phyloP scores from a whole-genome alignment of 2,888 invertebrate species.

The Latheticus oryzae region DNA sequence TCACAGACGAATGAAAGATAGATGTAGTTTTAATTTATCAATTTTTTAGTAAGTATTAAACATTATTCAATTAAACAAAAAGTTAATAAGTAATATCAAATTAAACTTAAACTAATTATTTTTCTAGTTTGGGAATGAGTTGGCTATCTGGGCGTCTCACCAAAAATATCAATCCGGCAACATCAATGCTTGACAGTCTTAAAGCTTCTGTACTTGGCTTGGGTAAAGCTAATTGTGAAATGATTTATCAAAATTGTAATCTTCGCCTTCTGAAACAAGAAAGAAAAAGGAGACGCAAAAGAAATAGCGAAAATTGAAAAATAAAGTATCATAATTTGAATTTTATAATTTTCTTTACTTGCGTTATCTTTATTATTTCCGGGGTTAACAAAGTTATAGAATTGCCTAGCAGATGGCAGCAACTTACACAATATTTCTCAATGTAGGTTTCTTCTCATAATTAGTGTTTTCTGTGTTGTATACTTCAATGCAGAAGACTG shows the following conservation, averaged over 20 bases:
- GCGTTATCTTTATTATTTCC: background rate
- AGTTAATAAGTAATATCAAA: background rate
- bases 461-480: no score
- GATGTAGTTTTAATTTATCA: no score
- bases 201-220: constrained; percentile 77
- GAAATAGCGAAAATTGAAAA: constrained; percentile 10
- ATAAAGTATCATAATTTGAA: constrained; percentile 1
- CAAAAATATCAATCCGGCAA: constrained; percentile 61
- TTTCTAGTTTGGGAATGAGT: constrained; percentile 79
- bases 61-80: no score
- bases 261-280: constrained; percentile 64
- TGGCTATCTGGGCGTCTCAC: constrained; percentile 74
- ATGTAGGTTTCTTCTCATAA: no score
- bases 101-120: constrained; percentile 2
- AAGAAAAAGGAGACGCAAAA: constrained; percentile 57
- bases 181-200: constrained; percentile 71
- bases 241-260: constrained; percentile 70
- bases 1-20: no score
- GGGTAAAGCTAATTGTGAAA: constrained; percentile 75
- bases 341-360: background rate
- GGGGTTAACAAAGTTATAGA: background rate
- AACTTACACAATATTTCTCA: background rate
- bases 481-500: no score
- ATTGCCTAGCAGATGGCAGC: constrained; percentile 4
- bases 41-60: no score